These are phyloP conservation scores for Aradus depressus DNA, from an alignment of 2,888 invertebrate genomes.

Conservation along the genomic window DNA sequence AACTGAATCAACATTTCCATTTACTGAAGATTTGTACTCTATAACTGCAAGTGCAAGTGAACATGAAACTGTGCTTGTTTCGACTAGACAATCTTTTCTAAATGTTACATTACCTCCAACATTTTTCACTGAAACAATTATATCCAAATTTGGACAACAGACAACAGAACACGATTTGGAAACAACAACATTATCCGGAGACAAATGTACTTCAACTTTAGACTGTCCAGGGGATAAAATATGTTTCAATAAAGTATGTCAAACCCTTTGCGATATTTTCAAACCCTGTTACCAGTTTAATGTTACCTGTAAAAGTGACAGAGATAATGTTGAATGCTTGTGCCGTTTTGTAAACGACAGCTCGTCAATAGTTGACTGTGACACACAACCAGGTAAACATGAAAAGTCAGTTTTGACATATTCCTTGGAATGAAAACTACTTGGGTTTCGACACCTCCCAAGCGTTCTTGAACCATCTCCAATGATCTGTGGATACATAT, in stretches of 20 bases:
- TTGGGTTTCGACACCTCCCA: constrained; percentile 1
- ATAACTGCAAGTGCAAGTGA: constrained; percentile 15
- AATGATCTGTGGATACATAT: too few relatives aligned
- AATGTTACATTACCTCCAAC: not conserved
- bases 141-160: too few relatives aligned
- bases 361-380: constrained; percentile 41
- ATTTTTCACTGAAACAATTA: not conserved
- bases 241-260: constrained; percentile 43
- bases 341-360: constrained; percentile 40
- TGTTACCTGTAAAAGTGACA: constrained; percentile 42
- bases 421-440: constrained; percentile 9
- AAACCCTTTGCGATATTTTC: constrained; percentile 43
- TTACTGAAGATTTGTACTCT: too few relatives aligned
- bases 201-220: constrained; percentile 28
- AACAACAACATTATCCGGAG: not conserved
- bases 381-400: constrained; percentile 49
- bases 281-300: constrained; percentile 39
- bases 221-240: constrained; percentile 40
- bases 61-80: constrained; percentile 8
- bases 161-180: not conserved
- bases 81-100: constrained; percentile 10
- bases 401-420: too few relatives aligned
- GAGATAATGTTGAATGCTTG: constrained; percentile 47
- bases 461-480: too few relatives aligned
- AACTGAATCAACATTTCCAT: too few relatives aligned